These are phyloP conservation scores for Chloropsis hardwickii DNA, from an alignment of 2,113 vertebrate genomes.

Conservation along the genomic window DNA sequence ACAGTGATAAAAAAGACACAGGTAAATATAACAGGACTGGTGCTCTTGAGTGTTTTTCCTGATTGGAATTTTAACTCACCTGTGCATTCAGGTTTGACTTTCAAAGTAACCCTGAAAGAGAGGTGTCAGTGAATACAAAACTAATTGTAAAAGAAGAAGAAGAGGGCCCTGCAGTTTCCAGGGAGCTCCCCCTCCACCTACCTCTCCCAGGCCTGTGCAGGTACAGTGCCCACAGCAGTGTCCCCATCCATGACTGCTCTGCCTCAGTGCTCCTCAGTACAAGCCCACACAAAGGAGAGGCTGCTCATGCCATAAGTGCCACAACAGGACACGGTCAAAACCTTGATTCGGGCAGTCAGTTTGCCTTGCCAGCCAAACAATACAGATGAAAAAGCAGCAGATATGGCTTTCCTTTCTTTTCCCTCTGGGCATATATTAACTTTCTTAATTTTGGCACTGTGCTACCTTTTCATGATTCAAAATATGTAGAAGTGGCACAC, in stretches of 20 bases:
- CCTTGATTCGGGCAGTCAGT: not conserved
- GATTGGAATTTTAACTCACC: not conserved
- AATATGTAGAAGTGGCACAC: not conserved
- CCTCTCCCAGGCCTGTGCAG: not conserved
- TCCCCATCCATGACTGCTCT: fast-evolving
- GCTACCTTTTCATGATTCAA: not conserved
- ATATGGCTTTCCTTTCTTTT: not conserved
- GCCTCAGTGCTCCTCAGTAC: not conserved
- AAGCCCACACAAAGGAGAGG: not conserved
- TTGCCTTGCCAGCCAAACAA: not conserved
- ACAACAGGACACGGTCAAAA: not conserved
- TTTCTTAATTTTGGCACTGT: not conserved
- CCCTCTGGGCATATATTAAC: not conserved
- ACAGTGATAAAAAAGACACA: not conserved
- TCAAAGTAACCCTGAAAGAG: not conserved
- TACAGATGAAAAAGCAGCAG: not conserved
- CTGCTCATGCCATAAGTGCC: fast-evolving
- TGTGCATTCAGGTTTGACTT: not conserved
- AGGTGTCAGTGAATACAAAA: not conserved
- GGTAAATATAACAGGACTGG: not conserved
- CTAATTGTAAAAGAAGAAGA: not conserved
- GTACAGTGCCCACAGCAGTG: too few relatives aligned
- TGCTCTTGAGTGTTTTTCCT: not conserved
- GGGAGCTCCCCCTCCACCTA: fast-evolving
- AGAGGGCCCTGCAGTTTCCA: not conserved